Evolutionary conservation across 2,797 vertebrate species (phyloP).

Genomic region (Melanotaenia maccullochi): DNA sequence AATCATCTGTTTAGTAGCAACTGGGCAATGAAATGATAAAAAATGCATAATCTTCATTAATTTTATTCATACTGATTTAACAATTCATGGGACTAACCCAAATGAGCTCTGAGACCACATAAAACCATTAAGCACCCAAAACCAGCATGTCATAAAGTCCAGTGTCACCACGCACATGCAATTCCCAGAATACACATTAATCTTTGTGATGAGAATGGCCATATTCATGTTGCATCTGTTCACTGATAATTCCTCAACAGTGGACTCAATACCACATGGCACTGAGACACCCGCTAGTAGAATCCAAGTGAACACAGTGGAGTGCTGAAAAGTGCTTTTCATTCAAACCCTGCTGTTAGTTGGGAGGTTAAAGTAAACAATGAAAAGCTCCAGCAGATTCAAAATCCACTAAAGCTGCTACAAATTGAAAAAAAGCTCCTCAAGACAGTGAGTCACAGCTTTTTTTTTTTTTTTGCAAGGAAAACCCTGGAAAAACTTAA

Average conservation of each 20-base stretch:
- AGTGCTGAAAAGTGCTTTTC: conserved; percentile 38
- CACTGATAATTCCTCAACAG: conserved; percentile 62
- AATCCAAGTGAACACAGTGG: conserved; percentile 33
- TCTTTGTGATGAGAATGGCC: conserved; percentile 63
- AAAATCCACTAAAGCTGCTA: conserved; percentile 30
- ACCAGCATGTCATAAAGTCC: conserved; percentile 52
- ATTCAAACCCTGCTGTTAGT: conserved; percentile 32
- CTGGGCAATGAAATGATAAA: conserved; percentile 44
- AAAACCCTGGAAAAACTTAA: conserved; percentile 25
- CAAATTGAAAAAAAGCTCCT: conserved; percentile 28
- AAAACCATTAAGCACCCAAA: conserved; percentile 32
- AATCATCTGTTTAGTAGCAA: conserved; percentile 56
- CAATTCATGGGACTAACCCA: conserved; percentile 61
- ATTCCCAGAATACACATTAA: conserved; percentile 65
- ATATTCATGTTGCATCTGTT: conserved; percentile 74
- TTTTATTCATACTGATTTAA: conserved; percentile 63
- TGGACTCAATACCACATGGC: conserved; percentile 59
- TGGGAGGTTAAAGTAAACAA: conserved; percentile 52
- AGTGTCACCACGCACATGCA: conserved; percentile 41
- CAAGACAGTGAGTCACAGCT: conserved; percentile 41
- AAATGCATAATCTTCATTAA: conserved; percentile 55
- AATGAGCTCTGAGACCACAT: conserved; percentile 58
- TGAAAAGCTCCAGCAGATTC: conserved; percentile 42
- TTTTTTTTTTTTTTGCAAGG: conserved; percentile 1
- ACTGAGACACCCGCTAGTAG: conserved; percentile 18